phyloP scores from a whole-genome alignment of 1,140 invertebrate genomes.

The Triops cancriformis region DNA sequence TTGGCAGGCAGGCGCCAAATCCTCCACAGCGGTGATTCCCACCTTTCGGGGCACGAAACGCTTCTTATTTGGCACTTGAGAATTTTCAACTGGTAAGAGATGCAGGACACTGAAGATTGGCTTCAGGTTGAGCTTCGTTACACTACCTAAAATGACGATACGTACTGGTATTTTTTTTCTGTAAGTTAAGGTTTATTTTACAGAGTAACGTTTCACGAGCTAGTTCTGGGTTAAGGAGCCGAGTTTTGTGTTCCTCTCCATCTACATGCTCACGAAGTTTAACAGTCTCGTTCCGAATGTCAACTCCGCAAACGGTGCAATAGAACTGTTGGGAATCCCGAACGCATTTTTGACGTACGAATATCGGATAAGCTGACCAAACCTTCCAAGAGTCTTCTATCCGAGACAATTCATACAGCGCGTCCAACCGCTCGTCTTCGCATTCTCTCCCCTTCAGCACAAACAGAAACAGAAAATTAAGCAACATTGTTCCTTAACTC shows the following conservation, averaged over 20 bases:
- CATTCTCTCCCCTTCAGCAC: neutral
- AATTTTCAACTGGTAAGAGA: neutral
- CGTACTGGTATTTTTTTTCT: neutral
- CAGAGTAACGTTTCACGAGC: neutral
- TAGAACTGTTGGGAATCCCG: neutral
- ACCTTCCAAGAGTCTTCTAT: neutral
- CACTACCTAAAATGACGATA: neutral
- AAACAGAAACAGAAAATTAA: neutral
- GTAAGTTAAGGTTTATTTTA: neutral
- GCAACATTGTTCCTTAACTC: neutral
- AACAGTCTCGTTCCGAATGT: neutral
- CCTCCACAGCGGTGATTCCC: neutral
- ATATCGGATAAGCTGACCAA: neutral
- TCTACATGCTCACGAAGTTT: neutral
- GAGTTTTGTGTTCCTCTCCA: neutral
- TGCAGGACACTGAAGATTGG: neutral
- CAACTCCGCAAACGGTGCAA: neutral
- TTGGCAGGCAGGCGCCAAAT: neutral
- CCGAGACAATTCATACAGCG: neutral
- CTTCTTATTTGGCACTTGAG: neutral
- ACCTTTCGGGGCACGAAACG: neutral
- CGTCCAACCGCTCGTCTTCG: neutral
- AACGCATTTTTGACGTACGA: neutral
- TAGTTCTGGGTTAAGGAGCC: neutral
- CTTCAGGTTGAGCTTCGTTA: neutral